A percentile compares a stretch with the other conserved stretches of the same genome.
These are phyloP conservation scores for Epirrhoe tristata DNA, from an alignment of 2,888 invertebrate genomes.

Conservation along the genomic window DNA sequence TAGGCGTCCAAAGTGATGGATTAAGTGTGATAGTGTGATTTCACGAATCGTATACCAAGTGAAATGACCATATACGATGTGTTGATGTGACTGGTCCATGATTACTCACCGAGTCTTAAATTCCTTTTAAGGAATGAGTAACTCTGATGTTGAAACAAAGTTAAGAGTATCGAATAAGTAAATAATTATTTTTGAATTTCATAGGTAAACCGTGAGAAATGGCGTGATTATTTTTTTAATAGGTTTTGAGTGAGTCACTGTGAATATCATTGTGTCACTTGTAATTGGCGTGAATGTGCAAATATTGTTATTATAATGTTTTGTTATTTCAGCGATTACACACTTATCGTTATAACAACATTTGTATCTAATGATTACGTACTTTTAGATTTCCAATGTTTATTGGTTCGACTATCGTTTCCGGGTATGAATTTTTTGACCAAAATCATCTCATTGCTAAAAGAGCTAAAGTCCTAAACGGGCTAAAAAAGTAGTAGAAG, in stretches of 20 bases:
- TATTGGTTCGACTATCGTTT: conserved; percentile 77
- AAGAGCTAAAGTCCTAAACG: conserved; percentile 10
- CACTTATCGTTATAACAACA: conserved; percentile 7
- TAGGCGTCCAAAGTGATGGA: conserved; percentile 15
- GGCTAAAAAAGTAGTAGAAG: too few species aligned
- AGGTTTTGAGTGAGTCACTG: conserved; percentile 31
- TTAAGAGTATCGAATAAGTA: conserved; percentile 23
- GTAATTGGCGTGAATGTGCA: conserved; percentile 18
- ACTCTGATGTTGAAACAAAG: conserved; percentile 29
- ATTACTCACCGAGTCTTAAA: conserved; percentile 40
- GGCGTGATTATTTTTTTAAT: conserved; percentile 19
- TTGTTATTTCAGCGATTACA: conserved; percentile 7
- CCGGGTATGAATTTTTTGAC: conserved; percentile 64
- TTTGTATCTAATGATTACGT: conserved; percentile 13
- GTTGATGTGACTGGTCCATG: conserved; percentile 42
- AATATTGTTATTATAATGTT: conserved; percentile 18
- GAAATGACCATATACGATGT: conserved; percentile 44
- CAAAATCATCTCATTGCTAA: conserved; percentile 2
- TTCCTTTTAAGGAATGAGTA: conserved; percentile 37
- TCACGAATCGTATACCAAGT: conserved; percentile 27
- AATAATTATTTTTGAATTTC: conserved; percentile 35
- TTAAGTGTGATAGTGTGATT: conserved; percentile 31
- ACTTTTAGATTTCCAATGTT: conserved; percentile 63
- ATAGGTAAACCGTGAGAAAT: conserved; percentile 31
- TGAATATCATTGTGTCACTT: conserved; percentile 29